These are phyloP conservation scores for Centropus bengalensis DNA, from an alignment of 2,113 vertebrate species.

Conservation along the genomic window DNA sequence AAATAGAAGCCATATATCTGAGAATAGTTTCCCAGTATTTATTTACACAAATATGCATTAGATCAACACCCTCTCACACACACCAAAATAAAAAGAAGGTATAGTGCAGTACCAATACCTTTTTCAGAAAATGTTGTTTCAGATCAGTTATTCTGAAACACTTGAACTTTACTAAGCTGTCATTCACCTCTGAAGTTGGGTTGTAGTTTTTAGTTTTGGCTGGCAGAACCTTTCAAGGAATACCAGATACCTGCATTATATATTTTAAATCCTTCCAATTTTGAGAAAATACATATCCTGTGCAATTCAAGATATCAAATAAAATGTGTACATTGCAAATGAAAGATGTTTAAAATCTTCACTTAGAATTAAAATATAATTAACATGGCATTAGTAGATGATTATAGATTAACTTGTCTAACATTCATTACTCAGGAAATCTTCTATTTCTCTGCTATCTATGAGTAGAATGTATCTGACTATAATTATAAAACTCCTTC, in stretches of 20 bases:
- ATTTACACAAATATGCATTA: not conserved
- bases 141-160: not conserved
- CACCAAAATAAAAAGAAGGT: not conserved
- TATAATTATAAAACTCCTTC: not conserved
- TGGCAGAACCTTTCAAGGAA: not conserved
- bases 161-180: not conserved
- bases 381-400: not conserved
- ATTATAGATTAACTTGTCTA: not conserved
- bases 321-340: not conserved
- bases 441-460: not conserved
- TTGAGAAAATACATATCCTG: not conserved
- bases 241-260: not conserved
- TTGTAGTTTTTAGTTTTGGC: too few relatives aligned
- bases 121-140: not conserved
- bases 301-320: not conserved
- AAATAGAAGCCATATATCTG: not conserved
- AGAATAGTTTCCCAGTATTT: not conserved
- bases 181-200: not conserved
- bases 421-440: not conserved
- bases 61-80: not conserved
- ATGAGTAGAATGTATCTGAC: not conserved
- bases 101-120: accelerated
- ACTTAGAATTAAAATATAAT: not conserved
- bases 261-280: not conserved
- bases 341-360: not conserved